These are phyloP conservation scores for Halichondria panicea DNA, from an alignment of 37 sponge, comb jelly and placozoan genomes.

Conservation along the genomic window DNA sequence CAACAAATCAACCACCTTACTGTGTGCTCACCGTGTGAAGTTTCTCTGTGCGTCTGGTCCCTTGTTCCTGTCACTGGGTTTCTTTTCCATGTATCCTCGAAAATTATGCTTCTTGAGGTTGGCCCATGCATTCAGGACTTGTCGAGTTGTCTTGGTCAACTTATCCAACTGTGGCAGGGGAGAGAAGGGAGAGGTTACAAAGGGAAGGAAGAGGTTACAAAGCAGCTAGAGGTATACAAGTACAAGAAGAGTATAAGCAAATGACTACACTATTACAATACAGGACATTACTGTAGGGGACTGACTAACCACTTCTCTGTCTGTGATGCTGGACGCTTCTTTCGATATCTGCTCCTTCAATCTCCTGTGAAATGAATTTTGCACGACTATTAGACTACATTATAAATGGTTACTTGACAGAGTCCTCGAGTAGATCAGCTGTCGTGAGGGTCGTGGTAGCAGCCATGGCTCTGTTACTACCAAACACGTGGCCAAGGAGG, in stretches of 20 bases:
- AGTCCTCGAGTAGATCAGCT: not conserved
- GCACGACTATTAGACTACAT: not conserved
- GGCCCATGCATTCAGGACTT: constrained; percentile 24
- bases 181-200: too few species aligned
- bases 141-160: not conserved
- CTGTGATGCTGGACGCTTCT: not conserved
- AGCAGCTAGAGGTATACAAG: too few species aligned
- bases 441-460: too few species aligned
- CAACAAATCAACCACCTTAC: not conserved
- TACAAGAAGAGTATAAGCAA: too few species aligned
- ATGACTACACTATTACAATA: too few species aligned
- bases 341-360: constrained; percentile 1
- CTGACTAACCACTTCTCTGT: not conserved
- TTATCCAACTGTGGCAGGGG: not conserved
- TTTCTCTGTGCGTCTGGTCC: not conserved
- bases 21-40: not conserved
- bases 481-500: constrained; percentile 6
- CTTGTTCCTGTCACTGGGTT: not conserved
- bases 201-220: too few species aligned
- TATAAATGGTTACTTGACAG: not conserved
- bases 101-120: constrained; percentile 39
- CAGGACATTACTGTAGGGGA: too few species aligned
- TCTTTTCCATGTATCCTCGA: constrained; percentile 12
- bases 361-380: constrained; percentile 11
- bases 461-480: not conserved